phyloP scores from a whole-genome alignment of 2,888 invertebrate genomes.

The Subacronicta megacephala region DNA sequence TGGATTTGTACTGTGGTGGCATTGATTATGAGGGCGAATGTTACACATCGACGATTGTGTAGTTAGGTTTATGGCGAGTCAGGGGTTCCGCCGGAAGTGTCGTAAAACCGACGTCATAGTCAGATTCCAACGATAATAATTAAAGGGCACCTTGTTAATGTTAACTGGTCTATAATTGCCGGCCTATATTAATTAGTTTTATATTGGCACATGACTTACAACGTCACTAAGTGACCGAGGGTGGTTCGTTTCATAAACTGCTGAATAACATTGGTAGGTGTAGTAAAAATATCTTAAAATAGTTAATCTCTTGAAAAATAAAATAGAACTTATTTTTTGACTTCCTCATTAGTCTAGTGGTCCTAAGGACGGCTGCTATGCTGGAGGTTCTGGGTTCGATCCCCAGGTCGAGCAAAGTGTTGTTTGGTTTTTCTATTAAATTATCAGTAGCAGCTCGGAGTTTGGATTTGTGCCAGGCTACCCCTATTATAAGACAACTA shows the following conservation, averaged over 20 bases:
- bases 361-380: too few species aligned
- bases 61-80: constrained; percentile 77
- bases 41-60: constrained; percentile 69
- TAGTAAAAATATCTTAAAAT: too few species aligned
- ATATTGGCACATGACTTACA: constrained; percentile 60
- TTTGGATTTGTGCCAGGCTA: too few species aligned
- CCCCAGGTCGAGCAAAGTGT: too few species aligned
- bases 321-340: too few species aligned
- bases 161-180: constrained; percentile 84
- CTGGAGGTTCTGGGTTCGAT: too few species aligned
- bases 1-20: constrained; percentile 71
- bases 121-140: constrained; percentile 84
- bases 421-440: too few species aligned
- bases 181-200: constrained; percentile 76
- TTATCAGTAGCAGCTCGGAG: too few species aligned
- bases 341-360: too few species aligned
- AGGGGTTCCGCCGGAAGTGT: constrained; percentile 82
- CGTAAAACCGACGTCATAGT: constrained; percentile 79
- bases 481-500: too few species aligned
- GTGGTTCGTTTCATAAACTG: constrained; percentile 20
- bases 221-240: constrained; percentile 34
- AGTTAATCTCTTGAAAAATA: too few species aligned
- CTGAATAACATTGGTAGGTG: constrained; percentile 5
- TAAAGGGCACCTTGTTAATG: constrained; percentile 86
- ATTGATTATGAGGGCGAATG: constrained; percentile 78